Evolutionary conservation across 2,888 invertebrate genomes (phyloP), one percentile per base, ranked within the genome.

Genomic region (Drosophila kuntzei): DNA sequence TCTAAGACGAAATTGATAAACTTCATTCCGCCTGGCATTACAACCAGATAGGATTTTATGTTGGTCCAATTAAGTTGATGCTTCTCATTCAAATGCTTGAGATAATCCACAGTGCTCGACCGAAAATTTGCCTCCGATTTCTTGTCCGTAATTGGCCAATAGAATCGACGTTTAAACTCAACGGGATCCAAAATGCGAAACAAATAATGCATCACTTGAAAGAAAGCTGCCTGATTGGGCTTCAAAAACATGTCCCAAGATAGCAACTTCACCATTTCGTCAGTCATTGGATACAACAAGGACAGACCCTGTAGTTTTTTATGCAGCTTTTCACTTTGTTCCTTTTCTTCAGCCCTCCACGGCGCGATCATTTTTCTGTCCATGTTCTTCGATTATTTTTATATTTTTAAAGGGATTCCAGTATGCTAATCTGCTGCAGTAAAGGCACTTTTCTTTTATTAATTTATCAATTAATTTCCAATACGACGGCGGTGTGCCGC

Each of bases 81-180:
- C 46, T 92, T 92, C 8, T 91, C 90, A 64, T 91, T 92, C 11
- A 92, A 65, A 57, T 90, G 69, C 58, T 89, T 91, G 0, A 92
- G 70, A 65, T 92, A 92, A 32, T 92, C 91, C 4, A 92, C 87
- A 0, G 92, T 91, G 34, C 86, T 79, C 2, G 91, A 76, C 9
- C 92, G 91, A 58, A 92, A 92, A 39, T 76, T 87, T 2, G 90
- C 88, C 55, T 92, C 92, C 0, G 89, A 79, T 37, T 89, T 90
- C 54, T 92, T 92, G 62, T 92, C 92, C 0, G 78, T 86, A 44
- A 92, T 88, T 1, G 92, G 92, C 92, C 92, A 92, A 67, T 90
- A 92, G 60, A 92, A 92, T 3, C 91, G 89, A n/a, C 90, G 91
- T 59, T 87, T 91, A 49, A 92, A 92, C 54, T 92, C 92, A 1